Conservation (phyloP, 2,888 invertebrate genomes). For the Phortica magna region DNA sequence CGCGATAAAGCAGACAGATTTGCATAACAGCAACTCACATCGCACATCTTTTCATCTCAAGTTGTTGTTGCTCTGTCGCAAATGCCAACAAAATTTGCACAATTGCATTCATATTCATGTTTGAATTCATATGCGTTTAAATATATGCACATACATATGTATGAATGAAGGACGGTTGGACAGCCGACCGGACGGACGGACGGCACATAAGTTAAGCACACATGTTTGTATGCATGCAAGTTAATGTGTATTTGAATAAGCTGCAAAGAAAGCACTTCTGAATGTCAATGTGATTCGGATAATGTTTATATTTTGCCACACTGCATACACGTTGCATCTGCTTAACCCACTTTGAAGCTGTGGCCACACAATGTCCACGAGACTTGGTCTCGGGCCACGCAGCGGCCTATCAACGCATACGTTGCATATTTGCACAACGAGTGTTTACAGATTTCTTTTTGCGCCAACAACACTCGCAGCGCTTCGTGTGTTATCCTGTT, state of each 20-base stretch:
- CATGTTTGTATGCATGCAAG: not conserved
- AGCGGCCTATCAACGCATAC: constrained; percentile 1
- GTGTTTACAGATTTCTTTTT: constrained; percentile 28
- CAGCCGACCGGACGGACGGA: too few relatives aligned
- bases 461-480: not conserved
- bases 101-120: constrained; percentile 17
- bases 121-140: constrained; percentile 12
- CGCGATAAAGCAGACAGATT: constrained; percentile 5
- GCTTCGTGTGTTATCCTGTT: constrained; percentile 19
- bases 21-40: constrained; percentile 16
- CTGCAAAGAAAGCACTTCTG: not conserved
- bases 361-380: not conserved
- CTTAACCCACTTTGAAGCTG: constrained; percentile 17
- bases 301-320: constrained; percentile 1
- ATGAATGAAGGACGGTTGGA: too few relatives aligned
- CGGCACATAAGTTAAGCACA: not conserved
- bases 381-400: not conserved
- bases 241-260: not conserved
- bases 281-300: constrained; percentile 7
- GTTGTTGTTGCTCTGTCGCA: not conserved
- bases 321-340: constrained; percentile 7
- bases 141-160: too few relatives aligned
- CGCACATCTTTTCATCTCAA: not conserved
- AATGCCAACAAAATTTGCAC: not conserved
- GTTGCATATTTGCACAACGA: constrained; percentile 14